Base-by-base conservation (phyloP, 2,888 invertebrate genomes). In the Amblyjoppa proteus region DNA sequence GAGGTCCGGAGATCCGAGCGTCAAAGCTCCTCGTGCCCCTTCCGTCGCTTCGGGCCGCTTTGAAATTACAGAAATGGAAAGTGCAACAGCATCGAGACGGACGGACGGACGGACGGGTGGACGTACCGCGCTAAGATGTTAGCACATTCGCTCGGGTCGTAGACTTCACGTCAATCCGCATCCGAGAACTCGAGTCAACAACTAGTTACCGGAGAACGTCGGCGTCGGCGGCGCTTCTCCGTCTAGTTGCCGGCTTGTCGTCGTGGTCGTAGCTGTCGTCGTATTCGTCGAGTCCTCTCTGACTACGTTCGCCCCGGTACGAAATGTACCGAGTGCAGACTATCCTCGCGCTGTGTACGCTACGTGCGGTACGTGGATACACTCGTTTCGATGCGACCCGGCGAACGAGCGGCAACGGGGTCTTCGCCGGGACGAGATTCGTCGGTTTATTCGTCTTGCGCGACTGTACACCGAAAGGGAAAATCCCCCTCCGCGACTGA, bases 141-240 rank as follows among this genome's bases (percentile, higher is more conserved):
- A 84, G 88, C 88, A 88, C 87, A 84, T 88, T 86, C 76, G 77
- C 79, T 80, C 45, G 83, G 83, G 81, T 87, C 85, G 85, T 84
- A 85, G 83, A 78, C 87, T 89, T 76, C 86, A 88, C 25, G 86
- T 91, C 90, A 89, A 90, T 90, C 89, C 87, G 88, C 87, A 85
- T 85, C 85, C 83, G 85, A 83, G 84, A 90, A 89, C 88, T 86
- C 84, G 84, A 91, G 89, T 90, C 88, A 90, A 89, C 89, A 90
- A 90, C 87, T 90, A 89, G 89, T 90, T 89, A 89, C 89, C 83
- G 87, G 88, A 88, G 88, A 89, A 89, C 87, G 87, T 87, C 84
- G 84, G 75, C 66, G 66, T 64, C 81, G 75, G 45, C 64, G 45
- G 9, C 61, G 31, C 53, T 79, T 85, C 75, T 80, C 75, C 64